A percentile compares a stretch with the other conserved stretches of the same genome.
Evolutionary conservation across 2,888 invertebrate genomes (phyloP).

Genomic region (Chaetoderma sp.): DNA sequence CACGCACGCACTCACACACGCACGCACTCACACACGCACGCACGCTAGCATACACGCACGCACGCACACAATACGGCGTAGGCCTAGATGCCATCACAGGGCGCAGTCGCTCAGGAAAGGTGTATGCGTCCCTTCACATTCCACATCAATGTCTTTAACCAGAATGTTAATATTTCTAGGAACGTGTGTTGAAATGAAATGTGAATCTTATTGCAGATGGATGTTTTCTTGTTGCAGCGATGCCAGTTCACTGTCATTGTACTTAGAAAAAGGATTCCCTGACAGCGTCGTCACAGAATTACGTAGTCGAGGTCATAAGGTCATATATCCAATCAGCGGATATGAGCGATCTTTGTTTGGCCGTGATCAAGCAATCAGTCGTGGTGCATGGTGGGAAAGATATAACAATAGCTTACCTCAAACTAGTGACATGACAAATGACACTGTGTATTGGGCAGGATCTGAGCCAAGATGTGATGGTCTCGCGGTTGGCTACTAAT

Average conservation of each 20-base stretch:
- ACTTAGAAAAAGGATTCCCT: conserved; percentile 57
- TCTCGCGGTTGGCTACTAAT: conserved; percentile 46
- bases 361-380: conserved; percentile 63
- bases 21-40: no score
- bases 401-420: no score
- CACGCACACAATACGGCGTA: no score
- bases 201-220: neutral
- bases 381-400: conserved; percentile 52
- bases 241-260: conserved; percentile 27
- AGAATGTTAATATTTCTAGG: no score
- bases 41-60: no score
- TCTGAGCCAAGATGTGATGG: conserved; percentile 65
- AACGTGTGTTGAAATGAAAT: no score
- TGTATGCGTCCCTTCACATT: no score
- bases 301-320: conserved; percentile 47
- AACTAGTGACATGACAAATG: neutral
- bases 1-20: no score
- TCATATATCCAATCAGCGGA: conserved; percentile 42
- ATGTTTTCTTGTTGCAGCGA: conserved; percentile 22
- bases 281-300: conserved; percentile 42
- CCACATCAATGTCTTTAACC: no score
- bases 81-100: no score
- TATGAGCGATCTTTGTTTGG: conserved; percentile 55
- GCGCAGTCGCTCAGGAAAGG: no score
- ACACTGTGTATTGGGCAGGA: conserved; percentile 56